Evolutionary conservation across 1,140 invertebrate species (phyloP).

Genomic region (Sinella curviseta): DNA sequence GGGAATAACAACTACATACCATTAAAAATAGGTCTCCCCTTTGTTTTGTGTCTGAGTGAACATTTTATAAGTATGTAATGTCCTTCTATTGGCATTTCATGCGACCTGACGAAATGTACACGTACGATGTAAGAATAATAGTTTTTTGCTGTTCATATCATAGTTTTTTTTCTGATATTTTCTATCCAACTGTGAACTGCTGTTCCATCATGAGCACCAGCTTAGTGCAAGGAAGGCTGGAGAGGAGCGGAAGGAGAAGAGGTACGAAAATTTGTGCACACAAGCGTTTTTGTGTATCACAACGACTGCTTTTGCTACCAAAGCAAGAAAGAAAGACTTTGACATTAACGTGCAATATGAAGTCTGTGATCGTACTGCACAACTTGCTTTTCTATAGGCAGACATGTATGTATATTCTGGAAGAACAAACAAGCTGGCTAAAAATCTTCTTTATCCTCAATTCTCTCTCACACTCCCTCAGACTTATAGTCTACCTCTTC

Average conservation of each 20-base stretch:
- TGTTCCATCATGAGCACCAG: no score
- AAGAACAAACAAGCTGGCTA: conserved; percentile 12
- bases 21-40: no score
- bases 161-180: neutral
- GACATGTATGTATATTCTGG: neutral
- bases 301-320: neutral
- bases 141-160: neutral
- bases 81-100: no score
- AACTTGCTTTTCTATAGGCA: neutral
- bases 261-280: neutral
- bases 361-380: neutral
- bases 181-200: conserved; percentile 7
- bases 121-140: neutral
- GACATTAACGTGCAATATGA: conserved; percentile 11
- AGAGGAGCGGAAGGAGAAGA: neutral
- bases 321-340: neutral
- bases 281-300: neutral
- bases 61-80: no score
- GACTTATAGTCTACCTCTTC: neutral
- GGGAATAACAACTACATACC: no score
- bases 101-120: neutral
- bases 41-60: no score
- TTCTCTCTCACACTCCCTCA: neutral
- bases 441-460: neutral
- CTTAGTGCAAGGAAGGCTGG: no score